These are phyloP conservation scores for Nothoprocta pentlandii DNA, from an alignment of 2,113 vertebrate genomes.

Conservation along the genomic window DNA sequence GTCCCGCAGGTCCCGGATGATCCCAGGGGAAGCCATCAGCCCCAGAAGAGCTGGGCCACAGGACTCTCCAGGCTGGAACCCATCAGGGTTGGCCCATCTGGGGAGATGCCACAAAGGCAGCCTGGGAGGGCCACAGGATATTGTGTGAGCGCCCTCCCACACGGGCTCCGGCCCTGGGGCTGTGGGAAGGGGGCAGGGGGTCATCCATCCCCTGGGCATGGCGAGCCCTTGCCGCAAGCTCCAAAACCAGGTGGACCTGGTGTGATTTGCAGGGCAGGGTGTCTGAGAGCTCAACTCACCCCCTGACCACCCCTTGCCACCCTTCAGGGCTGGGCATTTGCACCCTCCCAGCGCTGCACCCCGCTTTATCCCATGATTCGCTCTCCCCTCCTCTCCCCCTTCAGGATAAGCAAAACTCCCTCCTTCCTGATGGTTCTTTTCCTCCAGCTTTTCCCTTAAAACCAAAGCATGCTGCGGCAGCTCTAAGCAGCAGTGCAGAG, in stretches of 20 bases:
- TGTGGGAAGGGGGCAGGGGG: background rate
- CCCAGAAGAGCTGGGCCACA: no score
- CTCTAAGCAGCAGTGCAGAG: conserved; percentile 54
- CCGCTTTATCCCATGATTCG: accelerated
- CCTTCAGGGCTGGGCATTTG: background rate
- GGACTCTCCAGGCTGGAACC: no score
- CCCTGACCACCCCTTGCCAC: background rate
- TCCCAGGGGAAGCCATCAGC: no score
- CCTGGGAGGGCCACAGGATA: no score
- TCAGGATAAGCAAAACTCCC: background rate
- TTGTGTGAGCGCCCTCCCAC: no score
- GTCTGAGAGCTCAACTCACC: background rate
- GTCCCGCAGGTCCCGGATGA: no score
- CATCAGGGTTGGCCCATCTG: no score
- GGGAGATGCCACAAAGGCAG: no score
- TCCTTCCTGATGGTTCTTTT: background rate
- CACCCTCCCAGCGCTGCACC: background rate
- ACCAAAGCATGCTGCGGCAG: background rate
- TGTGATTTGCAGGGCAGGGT: background rate
- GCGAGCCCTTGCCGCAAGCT: background rate
- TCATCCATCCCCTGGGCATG: no score
- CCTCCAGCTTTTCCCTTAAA: conserved; percentile 7
- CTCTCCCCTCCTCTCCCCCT: background rate
- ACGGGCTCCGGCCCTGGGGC: no score
- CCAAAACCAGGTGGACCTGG: no score